phyloP scores from a whole-genome alignment of 2,888 invertebrate species.

The Eupithecia exiguata region DNA sequence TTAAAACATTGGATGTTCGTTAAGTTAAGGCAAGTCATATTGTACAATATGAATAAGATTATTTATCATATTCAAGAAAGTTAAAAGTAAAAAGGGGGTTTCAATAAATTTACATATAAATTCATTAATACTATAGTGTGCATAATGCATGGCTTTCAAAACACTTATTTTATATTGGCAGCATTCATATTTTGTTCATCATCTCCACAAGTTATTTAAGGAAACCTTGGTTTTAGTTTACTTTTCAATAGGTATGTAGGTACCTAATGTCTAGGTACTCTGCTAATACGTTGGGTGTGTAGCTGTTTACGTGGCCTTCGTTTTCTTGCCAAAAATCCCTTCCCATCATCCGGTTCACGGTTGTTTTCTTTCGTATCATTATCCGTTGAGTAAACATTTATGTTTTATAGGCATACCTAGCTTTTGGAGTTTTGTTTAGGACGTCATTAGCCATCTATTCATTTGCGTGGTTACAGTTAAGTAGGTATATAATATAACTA shows the following conservation, averaged over 20 bases:
- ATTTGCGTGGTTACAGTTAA: not conserved
- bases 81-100: too few relatives aligned
- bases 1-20: too few relatives aligned
- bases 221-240: conserved; percentile 29
- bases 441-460: not conserved
- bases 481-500: too few relatives aligned
- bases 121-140: too few relatives aligned
- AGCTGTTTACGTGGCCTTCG: conserved; percentile 61
- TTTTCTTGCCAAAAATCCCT: conserved; percentile 62
- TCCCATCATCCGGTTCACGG: conserved; percentile 62
- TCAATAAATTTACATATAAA: too few relatives aligned
- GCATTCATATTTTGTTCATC: not conserved
- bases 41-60: too few relatives aligned
- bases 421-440: not conserved
- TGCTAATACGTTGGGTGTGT: conserved; percentile 50
- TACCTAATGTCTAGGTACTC: not conserved
- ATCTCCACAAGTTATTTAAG: conserved; percentile 7
- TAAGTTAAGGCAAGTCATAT: too few relatives aligned
- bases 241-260: conserved; percentile 22
- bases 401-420: conserved; percentile 11
- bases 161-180: not conserved
- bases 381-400: conserved; percentile 46
- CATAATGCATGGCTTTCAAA: too few relatives aligned
- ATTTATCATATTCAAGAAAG: too few relatives aligned
- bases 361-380: conserved; percentile 56